A percentile compares a stretch with the other conserved stretches of the same genome.
Conservation (phyloP, 2,888 invertebrate species). For the Gari tellinella region DNA sequence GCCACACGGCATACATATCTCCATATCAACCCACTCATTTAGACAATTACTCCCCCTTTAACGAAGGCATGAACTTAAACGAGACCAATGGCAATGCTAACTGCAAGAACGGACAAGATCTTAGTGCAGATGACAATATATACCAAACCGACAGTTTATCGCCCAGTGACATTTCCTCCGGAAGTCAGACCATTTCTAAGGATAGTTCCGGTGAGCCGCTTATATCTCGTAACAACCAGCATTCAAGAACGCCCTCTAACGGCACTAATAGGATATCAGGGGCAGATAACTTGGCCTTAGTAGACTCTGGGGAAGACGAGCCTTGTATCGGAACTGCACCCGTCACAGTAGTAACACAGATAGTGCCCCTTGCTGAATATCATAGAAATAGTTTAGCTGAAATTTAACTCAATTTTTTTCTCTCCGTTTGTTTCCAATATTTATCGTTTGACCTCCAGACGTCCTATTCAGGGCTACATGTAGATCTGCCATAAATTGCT, state of each 20-base stretch:
- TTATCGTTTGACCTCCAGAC: too few relatives aligned
- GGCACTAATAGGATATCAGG: constrained; percentile 5
- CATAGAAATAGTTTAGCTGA: constrained; percentile 18
- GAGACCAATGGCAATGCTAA: constrained; percentile 4
- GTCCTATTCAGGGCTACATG: too few relatives aligned
- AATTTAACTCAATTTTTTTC: too few relatives aligned
- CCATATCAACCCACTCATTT: constrained; percentile 8
- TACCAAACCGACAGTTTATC: constrained; percentile 8
- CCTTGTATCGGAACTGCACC: constrained; percentile 5
- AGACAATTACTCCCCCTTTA: constrained; percentile 4
- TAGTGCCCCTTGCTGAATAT: constrained; percentile 40
- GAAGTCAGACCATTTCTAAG: constrained; percentile 27
- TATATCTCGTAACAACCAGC: background rate
- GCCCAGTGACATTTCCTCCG: constrained; percentile 19
- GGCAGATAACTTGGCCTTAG: constrained; percentile 25
- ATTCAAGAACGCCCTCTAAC: constrained; percentile 20
- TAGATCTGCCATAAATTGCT: too few relatives aligned
- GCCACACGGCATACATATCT: constrained; percentile 32
- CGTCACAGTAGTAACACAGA: constrained; percentile 25
- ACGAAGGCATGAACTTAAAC: background rate
- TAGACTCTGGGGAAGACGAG: constrained; percentile 26
- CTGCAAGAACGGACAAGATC: background rate
- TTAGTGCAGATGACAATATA: background rate
- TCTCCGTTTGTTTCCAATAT: too few relatives aligned
- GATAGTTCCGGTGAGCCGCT: constrained; percentile 25